phyloP scores from a whole-genome alignment of 2,113 vertebrate species.

The Hiodon alosoides region DNA sequence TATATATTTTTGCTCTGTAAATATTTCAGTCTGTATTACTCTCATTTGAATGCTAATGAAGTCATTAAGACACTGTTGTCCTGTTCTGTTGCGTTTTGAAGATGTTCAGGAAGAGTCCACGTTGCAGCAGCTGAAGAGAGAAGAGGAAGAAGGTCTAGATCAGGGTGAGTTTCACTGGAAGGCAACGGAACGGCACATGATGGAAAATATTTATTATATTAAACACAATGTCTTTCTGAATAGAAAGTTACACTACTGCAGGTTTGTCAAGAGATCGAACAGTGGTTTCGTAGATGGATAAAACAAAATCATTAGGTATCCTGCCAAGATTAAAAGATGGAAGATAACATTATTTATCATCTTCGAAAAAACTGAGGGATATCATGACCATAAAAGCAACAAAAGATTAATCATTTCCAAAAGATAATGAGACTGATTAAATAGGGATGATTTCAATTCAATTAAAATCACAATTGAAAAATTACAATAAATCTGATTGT shows the following conservation, averaged over 20 bases:
- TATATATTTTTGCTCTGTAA: too few species aligned
- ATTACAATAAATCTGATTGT: not conserved
- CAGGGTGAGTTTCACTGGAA: slow-evolving; percentile 66
- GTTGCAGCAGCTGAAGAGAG: slow-evolving; percentile 57
- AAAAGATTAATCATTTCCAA: not conserved
- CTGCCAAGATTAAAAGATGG: too few species aligned
- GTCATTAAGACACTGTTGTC: slow-evolving; percentile 5
- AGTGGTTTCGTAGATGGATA: too few species aligned
- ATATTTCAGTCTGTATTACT: too few species aligned
- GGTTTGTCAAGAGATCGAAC: too few species aligned
- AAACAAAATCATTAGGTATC: too few species aligned
- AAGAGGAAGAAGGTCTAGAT: slow-evolving; percentile 66
- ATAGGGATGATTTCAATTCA: not conserved
- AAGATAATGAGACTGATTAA: not conserved
- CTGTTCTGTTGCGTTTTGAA: slow-evolving; percentile 38
- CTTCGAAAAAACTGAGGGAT: too few species aligned
- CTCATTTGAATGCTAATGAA: not conserved
- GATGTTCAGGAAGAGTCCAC: slow-evolving; percentile 51
- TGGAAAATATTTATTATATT: not conserved
- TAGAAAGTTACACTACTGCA: too few species aligned
- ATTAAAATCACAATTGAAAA: not conserved
- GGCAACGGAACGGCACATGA: not conserved
- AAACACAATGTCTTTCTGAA: too few species aligned
- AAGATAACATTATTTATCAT: too few species aligned
- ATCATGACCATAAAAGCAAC: not conserved